Evolutionary conservation across 1,140 invertebrate species (phyloP).

Genomic region (Onthophagus taurus): DNA sequence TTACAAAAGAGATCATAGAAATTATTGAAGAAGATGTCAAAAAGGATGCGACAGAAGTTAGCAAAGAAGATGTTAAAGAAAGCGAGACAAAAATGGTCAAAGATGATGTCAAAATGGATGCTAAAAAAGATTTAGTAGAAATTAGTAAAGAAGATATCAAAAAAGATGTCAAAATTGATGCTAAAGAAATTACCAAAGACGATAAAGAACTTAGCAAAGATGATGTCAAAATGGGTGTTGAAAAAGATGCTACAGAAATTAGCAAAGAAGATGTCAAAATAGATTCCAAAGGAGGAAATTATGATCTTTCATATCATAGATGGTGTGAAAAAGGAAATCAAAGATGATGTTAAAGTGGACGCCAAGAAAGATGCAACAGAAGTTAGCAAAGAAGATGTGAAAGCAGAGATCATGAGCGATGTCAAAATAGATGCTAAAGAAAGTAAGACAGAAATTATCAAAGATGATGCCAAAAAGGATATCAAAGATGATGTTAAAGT

Average conservation of each 20-base stretch:
- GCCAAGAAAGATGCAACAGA: constrained; percentile 10
- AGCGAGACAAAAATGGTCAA: background rate
- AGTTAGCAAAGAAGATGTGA: background rate
- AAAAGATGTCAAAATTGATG: constrained; percentile 8
- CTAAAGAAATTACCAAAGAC: constrained; percentile 12
- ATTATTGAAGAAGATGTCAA: constrained; percentile 3
- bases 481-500: too few species aligned
- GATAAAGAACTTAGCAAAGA: too few species aligned
- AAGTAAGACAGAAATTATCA: background rate
- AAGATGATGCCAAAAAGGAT: background rate
- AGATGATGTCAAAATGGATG: constrained; percentile 24
- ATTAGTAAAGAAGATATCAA: constrained; percentile 25
- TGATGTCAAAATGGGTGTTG: too few species aligned
- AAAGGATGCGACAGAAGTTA: too few species aligned
- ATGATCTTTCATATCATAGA: constrained; percentile 14
- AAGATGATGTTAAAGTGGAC: constrained; percentile 13
- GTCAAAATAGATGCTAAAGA: background rate
- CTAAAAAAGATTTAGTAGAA: too few species aligned
- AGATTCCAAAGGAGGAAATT: constrained; percentile 18
- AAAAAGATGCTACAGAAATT: too few species aligned
- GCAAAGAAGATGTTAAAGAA: background rate
- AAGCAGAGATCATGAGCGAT: too few species aligned
- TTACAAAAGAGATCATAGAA: constrained; percentile 13
- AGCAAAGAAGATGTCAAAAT: constrained; percentile 11
- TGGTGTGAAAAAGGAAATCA: too few species aligned